Conservation (phyloP, 1,140 invertebrate genomes). For the Stegodyphus mimosarum region DNA sequence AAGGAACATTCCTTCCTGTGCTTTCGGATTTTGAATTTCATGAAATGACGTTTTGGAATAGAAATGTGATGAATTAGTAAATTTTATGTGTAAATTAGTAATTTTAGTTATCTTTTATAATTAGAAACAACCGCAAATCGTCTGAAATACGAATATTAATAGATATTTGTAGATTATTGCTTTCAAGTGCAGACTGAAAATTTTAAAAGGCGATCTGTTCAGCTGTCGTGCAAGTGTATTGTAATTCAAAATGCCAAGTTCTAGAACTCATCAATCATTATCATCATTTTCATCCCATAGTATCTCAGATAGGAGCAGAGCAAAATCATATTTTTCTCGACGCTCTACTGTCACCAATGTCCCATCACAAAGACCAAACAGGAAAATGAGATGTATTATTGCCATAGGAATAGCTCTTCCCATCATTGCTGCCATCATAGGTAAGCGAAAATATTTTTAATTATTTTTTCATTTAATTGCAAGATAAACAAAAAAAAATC, state of each 20-base stretch:
- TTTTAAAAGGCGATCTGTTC: not conserved
- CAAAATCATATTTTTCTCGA: slow-evolving; percentile 9
- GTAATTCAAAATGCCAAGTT: not conserved
- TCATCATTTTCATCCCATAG: slow-evolving; percentile 14
- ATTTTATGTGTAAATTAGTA: no score
- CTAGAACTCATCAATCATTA: slow-evolving; percentile 10
- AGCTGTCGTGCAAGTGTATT: not conserved
- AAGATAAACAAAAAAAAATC: no score
- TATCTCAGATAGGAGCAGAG: slow-evolving; percentile 18
- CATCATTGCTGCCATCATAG: slow-evolving; percentile 49
- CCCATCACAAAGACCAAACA: slow-evolving; percentile 3
- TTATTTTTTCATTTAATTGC: no score
- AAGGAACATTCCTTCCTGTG: no score
- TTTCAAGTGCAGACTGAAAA: not conserved
- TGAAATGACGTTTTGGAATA: no score
- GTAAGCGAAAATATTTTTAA: not conserved
- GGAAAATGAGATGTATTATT: slow-evolving; percentile 50
- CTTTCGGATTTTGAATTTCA: no score
- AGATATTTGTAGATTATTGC: no score
- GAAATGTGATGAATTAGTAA: no score
- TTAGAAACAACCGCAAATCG: no score
- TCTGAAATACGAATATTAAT: no score
- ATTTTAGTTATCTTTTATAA: no score
- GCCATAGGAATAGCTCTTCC: slow-evolving; percentile 35
- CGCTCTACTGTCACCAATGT: slow-evolving; percentile 18